Evolutionary conservation across 2,888 invertebrate genomes (phyloP).

Genomic region (Drosophila robusta): DNA sequence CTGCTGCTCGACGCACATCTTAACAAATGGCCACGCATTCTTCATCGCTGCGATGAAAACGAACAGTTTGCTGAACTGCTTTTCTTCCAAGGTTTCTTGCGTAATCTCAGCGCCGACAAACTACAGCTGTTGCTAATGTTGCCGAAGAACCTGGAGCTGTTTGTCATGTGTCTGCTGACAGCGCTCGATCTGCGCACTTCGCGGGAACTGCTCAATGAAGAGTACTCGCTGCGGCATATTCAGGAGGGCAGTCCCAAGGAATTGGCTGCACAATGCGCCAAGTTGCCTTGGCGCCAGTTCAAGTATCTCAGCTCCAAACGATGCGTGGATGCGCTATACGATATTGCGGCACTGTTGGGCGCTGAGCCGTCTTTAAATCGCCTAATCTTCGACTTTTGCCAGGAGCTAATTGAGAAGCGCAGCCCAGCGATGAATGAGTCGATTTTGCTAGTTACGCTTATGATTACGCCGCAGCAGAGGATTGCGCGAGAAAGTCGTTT

Average conservation of each 20-base stretch:
- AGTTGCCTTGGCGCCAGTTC: conserved; percentile 88
- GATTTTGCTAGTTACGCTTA: conserved; percentile 77
- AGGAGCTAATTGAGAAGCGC: conserved; percentile 87
- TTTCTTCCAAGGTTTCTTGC: conserved; percentile 89
- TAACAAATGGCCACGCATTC: conserved; percentile 87
- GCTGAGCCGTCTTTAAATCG: conserved; percentile 85
- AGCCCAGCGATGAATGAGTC: conserved; percentile 87
- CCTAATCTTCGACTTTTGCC: conserved; percentile 88
- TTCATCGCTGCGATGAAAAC: conserved; percentile 88
- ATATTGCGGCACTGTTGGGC: conserved; percentile 87
- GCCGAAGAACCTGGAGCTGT: conserved; percentile 86
- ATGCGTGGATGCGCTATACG: conserved; percentile 86
- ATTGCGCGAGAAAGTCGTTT: conserved; percentile 40
- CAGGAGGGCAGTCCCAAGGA: conserved; percentile 57
- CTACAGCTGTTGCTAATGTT: conserved; percentile 87
- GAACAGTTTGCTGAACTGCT: conserved; percentile 88
- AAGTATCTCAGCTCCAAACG: conserved; percentile 86
- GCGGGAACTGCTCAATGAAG: conserved; percentile 86
- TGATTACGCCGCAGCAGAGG: conserved; percentile 58
- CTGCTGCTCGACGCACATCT: conserved; percentile 87
- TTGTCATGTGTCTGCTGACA: conserved; percentile 87
- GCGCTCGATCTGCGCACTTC: conserved; percentile 86
- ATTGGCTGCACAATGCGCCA: conserved; percentile 75
- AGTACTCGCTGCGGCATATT: conserved; percentile 80
- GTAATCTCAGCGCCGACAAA: conserved; percentile 86